Base-by-base conservation (phyloP, 1,140 invertebrate species). In the Oedothorax gibbosus region DNA sequence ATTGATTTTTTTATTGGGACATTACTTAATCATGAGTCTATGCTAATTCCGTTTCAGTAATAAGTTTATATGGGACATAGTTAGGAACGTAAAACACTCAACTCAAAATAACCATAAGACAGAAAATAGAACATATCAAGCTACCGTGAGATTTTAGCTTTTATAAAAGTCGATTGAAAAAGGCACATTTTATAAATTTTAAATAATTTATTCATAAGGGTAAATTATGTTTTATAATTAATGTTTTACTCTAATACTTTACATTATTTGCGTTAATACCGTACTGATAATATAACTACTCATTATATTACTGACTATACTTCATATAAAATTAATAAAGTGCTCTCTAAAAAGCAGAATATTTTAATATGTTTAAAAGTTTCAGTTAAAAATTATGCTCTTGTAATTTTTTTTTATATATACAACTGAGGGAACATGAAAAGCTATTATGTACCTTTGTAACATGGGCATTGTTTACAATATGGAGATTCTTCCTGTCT, bases 401-500 rank as follows among this genome's bases (percentile, higher is more conserved):
- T 9, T 60, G 49, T 15, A 51, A 21, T 21, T 53, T 84, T n/a
- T 18, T 18, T 50, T 72, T 6, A 50, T 7, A 72, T 72, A 50
- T 51, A 11, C 18, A 68, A 68, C 18, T 0, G 75, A 20, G 18
- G 76, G 54, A 54, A 51, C 1, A 35, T 35, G 35, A 35, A 35
- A 35, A 35, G 35, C 5, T 35, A 35, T 14, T 64, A 10, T 11
- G 65, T 78, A 78, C 83, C 83, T 85, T 86, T 0, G 71, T 80
- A 21, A 87, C 88, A 35, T 72, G 60, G 66, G 88, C 87, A 54
- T 86, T 83, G 35, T 84, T 87, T 7, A 88, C 62, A 4, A 98
- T 93, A 88, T 97, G 94, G 0, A 99, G 91, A 89, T 99, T 99
- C 21, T 92, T 92, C 2, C 97, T 91, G 6, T 95, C 90, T 57